phyloP scores from a whole-genome alignment of 2,797 vertebrate genomes.

The Cynopterus sphinx region DNA sequence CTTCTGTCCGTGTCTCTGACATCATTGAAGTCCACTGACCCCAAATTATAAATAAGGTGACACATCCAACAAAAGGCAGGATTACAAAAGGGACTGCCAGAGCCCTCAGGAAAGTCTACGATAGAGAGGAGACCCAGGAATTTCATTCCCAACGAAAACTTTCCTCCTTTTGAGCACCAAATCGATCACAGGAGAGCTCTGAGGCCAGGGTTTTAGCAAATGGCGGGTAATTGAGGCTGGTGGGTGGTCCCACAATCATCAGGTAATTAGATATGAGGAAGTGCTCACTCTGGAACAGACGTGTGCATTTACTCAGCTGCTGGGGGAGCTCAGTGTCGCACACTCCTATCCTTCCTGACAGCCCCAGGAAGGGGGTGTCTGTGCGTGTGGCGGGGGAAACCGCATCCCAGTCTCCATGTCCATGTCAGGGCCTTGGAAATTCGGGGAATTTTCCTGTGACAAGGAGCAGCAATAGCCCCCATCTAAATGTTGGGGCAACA shows the following conservation, averaged over 20 bases:
- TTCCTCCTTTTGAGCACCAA: not conserved
- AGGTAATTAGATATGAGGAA: not conserved
- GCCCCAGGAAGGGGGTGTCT: not conserved
- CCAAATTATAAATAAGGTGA: not conserved
- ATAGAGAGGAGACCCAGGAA: not conserved
- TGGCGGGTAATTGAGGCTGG: not conserved
- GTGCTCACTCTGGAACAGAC: not conserved
- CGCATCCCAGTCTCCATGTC: fast-evolving
- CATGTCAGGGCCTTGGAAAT: not conserved
- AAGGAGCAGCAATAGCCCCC: not conserved
- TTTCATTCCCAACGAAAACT: not conserved
- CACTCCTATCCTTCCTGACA: not conserved
- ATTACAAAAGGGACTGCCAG: fast-evolving
- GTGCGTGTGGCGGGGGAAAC: no score
- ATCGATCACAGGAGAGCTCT: not conserved
- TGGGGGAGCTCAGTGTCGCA: not conserved
- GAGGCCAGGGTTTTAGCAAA: not conserved
- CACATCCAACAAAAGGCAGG: no score
- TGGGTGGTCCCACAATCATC: conserved; percentile 66
- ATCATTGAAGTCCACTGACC: not conserved
- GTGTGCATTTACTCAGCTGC: not conserved
- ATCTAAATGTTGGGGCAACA: fast-evolving
- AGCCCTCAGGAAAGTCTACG: not conserved
- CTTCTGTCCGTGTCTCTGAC: not conserved
- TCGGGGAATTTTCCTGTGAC: fast-evolving